A percentile compares a stretch with the other conserved stretches of the same genome.
Conservation (phyloP, 92 coral and sea anemone species). For the Siderastrea siderea region DNA sequence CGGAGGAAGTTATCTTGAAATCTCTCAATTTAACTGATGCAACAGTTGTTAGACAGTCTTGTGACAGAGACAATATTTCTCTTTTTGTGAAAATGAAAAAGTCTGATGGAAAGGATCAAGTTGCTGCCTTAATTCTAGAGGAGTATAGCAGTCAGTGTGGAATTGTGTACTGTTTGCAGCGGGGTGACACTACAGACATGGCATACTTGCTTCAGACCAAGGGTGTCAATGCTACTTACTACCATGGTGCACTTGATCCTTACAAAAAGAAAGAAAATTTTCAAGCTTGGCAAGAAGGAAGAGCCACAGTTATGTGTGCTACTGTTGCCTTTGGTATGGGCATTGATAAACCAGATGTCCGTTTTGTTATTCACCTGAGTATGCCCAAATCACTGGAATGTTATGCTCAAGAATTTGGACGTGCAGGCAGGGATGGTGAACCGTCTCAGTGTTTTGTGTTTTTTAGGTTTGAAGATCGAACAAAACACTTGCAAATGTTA, state of each 20-base stretch:
- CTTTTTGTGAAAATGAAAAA: constrained; percentile 37
- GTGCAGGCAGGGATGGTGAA: constrained; percentile 75
- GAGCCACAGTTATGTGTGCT: constrained; percentile 67
- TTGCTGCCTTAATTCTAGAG: neutral
- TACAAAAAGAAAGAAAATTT: constrained; percentile 50
- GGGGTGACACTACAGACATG: constrained; percentile 28
- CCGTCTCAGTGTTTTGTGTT: constrained; percentile 37
- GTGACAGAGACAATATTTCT: constrained; percentile 39
- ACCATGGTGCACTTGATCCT: constrained; percentile 76
- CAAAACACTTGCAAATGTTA: constrained; percentile 27
- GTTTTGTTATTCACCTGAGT: constrained; percentile 65
- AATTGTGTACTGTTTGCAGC: neutral
- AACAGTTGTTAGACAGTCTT: constrained; percentile 25
- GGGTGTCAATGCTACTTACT: constrained; percentile 70
- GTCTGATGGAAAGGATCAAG: constrained; percentile 60
- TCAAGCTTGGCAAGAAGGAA: constrained; percentile 59
- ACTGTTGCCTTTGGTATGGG: constrained; percentile 81
- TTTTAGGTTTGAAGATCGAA: constrained; percentile 48
- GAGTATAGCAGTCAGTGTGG: constrained; percentile 64
- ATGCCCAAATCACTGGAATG: constrained; percentile 65
- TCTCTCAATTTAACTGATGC: constrained; percentile 16
- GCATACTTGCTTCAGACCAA: constrained; percentile 54
- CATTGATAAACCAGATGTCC: constrained; percentile 70
- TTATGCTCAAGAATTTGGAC: constrained; percentile 71
- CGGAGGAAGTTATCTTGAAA: constrained; percentile 7